Evolutionary conservation across 2,888 invertebrate species (phyloP).

Genomic region (Acleris literana): DNA sequence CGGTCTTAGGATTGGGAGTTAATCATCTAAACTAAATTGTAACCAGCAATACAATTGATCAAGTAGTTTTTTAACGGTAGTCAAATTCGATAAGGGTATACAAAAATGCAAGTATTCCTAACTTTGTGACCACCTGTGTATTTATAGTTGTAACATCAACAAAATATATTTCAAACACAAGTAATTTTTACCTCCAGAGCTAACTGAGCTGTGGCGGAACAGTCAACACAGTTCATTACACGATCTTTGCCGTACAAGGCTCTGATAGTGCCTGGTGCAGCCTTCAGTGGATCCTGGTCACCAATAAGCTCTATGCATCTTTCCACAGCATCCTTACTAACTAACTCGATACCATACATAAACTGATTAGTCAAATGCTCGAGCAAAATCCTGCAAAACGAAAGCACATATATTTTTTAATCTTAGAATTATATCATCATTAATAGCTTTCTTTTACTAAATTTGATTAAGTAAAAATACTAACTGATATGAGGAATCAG

Average conservation of each 20-base stretch:
- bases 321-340: constrained; percentile 87
- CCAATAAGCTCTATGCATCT: constrained; percentile 85
- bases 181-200: constrained; percentile 74
- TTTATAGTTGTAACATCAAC: too few relatives aligned
- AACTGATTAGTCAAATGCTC: constrained; percentile 87
- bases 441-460: too few relatives aligned
- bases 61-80: too few relatives aligned
- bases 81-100: too few relatives aligned
- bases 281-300: constrained; percentile 84
- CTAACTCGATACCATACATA: constrained; percentile 88
- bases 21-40: too few relatives aligned
- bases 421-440: neutral
- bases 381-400: constrained; percentile 78
- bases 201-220: constrained; percentile 81
- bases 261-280: constrained; percentile 85
- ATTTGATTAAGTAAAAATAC: constrained; percentile 48
- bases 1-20: too few relatives aligned
- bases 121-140: too few relatives aligned
- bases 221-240: constrained; percentile 88
- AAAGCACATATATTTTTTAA: constrained; percentile 7
- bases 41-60: too few relatives aligned
- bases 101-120: too few relatives aligned
- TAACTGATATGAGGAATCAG: constrained; percentile 85
- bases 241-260: constrained; percentile 87
- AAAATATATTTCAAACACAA: neutral